Conservation (phyloP, 2,797 vertebrate species). For the Natrix natrix region DNA sequence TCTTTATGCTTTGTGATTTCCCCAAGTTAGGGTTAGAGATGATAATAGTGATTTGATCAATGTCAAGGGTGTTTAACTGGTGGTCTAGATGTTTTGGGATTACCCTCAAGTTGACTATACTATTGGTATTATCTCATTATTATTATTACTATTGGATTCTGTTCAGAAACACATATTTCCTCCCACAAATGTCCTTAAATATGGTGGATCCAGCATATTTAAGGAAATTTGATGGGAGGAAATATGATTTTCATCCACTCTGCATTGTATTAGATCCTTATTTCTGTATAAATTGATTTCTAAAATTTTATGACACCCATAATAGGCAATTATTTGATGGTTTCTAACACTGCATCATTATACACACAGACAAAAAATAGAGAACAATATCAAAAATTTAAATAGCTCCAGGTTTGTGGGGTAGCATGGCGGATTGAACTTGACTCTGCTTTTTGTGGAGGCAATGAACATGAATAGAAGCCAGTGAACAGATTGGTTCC, state of each 20-base stretch:
- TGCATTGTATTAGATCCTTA: not conserved
- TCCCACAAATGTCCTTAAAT: no score
- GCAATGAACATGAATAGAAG: not conserved
- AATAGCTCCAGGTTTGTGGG: not conserved
- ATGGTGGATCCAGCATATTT: not conserved
- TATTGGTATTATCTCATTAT: no score
- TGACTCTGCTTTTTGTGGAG: not conserved
- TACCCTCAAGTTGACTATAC: no score
- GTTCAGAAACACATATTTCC: not conserved
- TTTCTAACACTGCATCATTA: not conserved
- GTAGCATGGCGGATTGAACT: not conserved
- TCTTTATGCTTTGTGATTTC: no score
- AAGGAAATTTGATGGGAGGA: not conserved
- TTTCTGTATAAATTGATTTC: not conserved
- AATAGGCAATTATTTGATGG: not conserved
- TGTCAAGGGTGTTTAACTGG: no score
- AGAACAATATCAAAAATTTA: not conserved
- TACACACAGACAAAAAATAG: not conserved
- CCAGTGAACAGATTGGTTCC: not conserved
- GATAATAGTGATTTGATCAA: no score
- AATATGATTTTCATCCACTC: not conserved
- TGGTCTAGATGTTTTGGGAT: no score
- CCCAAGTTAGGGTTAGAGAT: no score
- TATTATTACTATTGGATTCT: not conserved
- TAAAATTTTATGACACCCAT: not conserved